These are phyloP conservation scores for Dromaius novaehollandiae DNA, from an alignment of 2,113 vertebrate genomes.

Conservation along the genomic window DNA sequence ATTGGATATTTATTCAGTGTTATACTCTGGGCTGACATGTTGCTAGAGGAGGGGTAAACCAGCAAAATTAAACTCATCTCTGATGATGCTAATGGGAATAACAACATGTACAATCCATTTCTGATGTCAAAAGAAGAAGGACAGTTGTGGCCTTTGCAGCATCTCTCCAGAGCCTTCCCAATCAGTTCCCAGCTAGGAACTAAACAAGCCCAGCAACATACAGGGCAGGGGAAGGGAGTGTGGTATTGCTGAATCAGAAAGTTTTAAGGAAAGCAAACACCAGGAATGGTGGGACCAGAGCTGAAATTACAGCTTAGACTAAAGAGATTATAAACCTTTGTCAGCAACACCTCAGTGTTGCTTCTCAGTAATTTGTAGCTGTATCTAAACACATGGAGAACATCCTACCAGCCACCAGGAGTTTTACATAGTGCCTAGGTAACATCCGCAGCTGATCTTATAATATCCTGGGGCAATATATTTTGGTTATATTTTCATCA, in stretches of 20 bases:
- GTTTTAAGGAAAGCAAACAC: not conserved
- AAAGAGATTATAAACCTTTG: not conserved
- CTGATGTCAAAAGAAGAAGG: not conserved
- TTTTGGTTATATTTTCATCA: slow-evolving; percentile 22
- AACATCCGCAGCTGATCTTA: not conserved
- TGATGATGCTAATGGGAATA: not conserved
- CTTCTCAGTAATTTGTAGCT: no score
- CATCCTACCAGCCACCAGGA: not conserved
- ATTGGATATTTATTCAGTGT: not conserved
- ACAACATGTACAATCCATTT: not conserved
- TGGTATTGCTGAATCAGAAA: not conserved
- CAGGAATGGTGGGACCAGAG: not conserved
- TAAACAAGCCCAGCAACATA: rapidly evolving
- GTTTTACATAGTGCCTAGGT: not conserved
- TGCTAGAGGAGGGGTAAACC: not conserved
- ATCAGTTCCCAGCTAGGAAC: not conserved
- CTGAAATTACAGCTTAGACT: not conserved
- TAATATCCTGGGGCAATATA: slow-evolving; percentile 6
- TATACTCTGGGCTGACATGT: not conserved
- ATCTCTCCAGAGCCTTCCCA: not conserved
- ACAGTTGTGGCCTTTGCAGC: not conserved
- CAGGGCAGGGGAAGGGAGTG: not conserved
- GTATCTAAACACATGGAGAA: not conserved
- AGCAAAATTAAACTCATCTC: not conserved
- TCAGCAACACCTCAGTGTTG: not conserved